Percentiles rank a stretch among this genome's conserved stretches.
Evolutionary conservation across 2,888 invertebrate species (phyloP).

Genomic region (Galerucella nymphaeae): DNA sequence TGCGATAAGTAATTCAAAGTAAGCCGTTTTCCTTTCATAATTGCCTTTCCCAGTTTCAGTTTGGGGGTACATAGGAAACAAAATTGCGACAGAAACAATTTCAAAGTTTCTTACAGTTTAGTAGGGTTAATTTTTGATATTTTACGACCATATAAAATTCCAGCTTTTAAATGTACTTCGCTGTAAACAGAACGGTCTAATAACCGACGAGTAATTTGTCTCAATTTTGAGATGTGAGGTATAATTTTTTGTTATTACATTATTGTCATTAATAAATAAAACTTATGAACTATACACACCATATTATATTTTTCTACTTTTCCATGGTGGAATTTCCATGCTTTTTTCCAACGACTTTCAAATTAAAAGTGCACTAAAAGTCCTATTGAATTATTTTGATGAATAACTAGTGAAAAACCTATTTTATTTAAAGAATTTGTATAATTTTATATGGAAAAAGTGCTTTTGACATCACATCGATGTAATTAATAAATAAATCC

Average conservation of each 20-base stretch:
- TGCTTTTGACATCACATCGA: no score
- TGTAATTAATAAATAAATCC: no score
- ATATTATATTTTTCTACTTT: no score
- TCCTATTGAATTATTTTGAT: no score
- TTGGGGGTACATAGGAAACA: constrained; percentile 35
- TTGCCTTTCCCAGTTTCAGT: constrained; percentile 38
- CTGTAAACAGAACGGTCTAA: constrained; percentile 33
- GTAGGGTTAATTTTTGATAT: constrained; percentile 43
- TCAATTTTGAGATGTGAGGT: background rate
- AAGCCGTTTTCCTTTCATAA: constrained; percentile 45
- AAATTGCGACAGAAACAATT: constrained; percentile 46
- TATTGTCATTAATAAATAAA: background rate
- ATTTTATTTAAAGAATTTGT: no score
- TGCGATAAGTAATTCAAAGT: constrained; percentile 40
- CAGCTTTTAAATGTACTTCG: constrained; percentile 45
- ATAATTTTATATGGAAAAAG: no score
- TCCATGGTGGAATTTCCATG: no score
- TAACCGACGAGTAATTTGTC: constrained; percentile 21
- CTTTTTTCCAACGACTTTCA: no score
- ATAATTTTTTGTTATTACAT: constrained; percentile 1
- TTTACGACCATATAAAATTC: constrained; percentile 51
- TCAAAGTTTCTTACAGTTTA: constrained; percentile 48
- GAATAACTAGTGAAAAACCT: no score
- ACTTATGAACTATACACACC: no score
- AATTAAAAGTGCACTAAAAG: no score